Base-by-base conservation (phyloP, 2,797 vertebrate genomes). In the Cyprinella venusta region DNA sequence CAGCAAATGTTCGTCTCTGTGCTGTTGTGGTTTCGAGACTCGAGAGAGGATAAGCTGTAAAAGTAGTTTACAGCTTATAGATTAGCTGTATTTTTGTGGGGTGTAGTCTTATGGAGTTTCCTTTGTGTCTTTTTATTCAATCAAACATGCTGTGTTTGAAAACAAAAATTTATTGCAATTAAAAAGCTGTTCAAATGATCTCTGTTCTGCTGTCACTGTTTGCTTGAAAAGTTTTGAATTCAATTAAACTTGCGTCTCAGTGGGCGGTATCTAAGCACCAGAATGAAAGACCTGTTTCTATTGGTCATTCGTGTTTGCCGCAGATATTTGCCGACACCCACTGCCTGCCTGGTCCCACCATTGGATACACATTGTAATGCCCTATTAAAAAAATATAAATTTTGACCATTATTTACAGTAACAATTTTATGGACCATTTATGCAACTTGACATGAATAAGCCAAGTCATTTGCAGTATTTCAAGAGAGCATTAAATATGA, bases 21-120 rank as follows among this genome's bases (percentile, higher is more conserved):
- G 50, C 50, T 45, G 63, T 48, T 54, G 56, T 71, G 52, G 52
- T n/a, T 56, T 40, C n/a, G 4, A 75, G 68, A 59, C 64, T 40
- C 54, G 8, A 40, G 36, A 76, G 63, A 1, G 36, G 19, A 52
- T 54, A 8, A 16, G 63, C 36, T 75, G 50, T n/a, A n/a, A 71
- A 71, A 63, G 1, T 30, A 63, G 13, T 63, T 63, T 71, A 15
- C 15, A 30, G 26, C 48, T 70, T 33, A 33, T 26, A 61, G 24
- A 61, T 61, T 18, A 30, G 38, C 19, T 63, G 21, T 50, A 33
- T 45, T 24, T 81, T 24, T 81, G 8, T 61, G 38, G 26, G 26
- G 38, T 15, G 42, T 64, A 48, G 19, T 56, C 3, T 21, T 54
- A 54, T 8, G 3, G 19, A 21, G n/a, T 15, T 63, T 16, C 59